Evolutionary conservation across 2,113 vertebrate species (phyloP).

Genomic region (Hippopotamus amphibius): DNA sequence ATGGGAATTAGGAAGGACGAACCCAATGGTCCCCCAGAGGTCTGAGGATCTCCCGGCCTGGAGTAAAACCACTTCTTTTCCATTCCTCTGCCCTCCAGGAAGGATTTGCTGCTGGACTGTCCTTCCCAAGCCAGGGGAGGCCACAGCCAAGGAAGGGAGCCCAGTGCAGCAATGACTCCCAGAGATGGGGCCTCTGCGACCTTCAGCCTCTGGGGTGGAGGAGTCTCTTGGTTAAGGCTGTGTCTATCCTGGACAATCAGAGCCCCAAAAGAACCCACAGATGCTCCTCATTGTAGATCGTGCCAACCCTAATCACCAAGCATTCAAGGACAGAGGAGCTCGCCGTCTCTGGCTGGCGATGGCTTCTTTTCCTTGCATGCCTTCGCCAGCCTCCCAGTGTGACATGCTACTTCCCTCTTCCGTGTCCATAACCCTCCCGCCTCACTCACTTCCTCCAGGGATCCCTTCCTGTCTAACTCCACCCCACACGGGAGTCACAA

Average conservation of each 20-base stretch:
- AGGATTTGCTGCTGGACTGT: background rate
- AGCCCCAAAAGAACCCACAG: background rate
- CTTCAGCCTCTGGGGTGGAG: background rate
- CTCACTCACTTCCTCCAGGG: background rate
- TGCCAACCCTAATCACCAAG: background rate
- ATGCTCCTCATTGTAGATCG: background rate
- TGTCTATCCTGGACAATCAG: background rate
- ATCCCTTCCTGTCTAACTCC: background rate
- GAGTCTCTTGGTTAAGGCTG: background rate
- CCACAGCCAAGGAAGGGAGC: background rate
- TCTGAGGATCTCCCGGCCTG: background rate
- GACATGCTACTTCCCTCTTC: background rate
- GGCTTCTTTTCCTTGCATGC: background rate
- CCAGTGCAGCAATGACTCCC: background rate
- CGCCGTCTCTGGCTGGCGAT: background rate
- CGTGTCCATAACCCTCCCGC: fast-evolving
- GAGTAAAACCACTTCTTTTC: background rate
- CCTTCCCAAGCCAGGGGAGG: background rate
- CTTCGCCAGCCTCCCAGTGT: background rate
- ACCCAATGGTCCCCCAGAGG: background rate
- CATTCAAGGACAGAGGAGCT: background rate
- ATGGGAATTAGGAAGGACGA: background rate
- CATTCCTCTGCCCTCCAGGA: background rate
- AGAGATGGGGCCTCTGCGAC: background rate
- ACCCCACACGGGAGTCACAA: background rate